Evolutionary conservation across 2,888 invertebrate species (phyloP).

Genomic region (Stenichneumon culpator): DNA sequence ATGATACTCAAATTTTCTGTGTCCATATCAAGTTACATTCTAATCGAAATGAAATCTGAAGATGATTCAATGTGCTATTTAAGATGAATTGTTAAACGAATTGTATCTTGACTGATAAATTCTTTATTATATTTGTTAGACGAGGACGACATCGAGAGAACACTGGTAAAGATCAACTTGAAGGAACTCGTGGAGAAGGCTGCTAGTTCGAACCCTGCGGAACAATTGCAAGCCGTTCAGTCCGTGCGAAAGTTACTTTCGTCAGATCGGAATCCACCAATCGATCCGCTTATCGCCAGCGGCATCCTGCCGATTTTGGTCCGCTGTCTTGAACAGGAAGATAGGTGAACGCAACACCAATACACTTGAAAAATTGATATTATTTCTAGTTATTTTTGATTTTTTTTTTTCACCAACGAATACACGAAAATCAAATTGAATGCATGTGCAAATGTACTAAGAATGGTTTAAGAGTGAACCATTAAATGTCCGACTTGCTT

Average conservation of each 20-base stretch:
- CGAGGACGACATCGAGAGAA: conserved; percentile 91
- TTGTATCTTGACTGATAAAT: neutral
- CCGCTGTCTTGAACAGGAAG: conserved; percentile 93
- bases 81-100: neutral
- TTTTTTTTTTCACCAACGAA: neutral
- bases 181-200: conserved; percentile 95
- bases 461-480: neutral
- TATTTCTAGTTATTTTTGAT: neutral
- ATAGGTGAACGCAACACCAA: conserved; percentile 86
- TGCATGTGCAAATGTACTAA: neutral
- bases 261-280: conserved; percentile 99
- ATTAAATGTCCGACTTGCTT: conserved; percentile 25
- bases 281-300: conserved; percentile 96
- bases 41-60: too few species aligned
- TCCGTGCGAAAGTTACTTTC: conserved; percentile 98
- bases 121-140: conserved; percentile 85
- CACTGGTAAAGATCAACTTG: conserved; percentile 90
- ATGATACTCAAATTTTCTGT: too few species aligned
- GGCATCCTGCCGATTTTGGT: conserved; percentile 98
- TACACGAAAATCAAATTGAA: neutral
- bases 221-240: conserved; percentile 96
- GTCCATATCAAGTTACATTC: too few species aligned
- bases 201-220: conserved; percentile 91
- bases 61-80: too few species aligned
- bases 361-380: too few species aligned